Evolutionary conservation across 2,888 invertebrate species (phyloP).

Genomic region (Pyrrhosoma nymphula): DNA sequence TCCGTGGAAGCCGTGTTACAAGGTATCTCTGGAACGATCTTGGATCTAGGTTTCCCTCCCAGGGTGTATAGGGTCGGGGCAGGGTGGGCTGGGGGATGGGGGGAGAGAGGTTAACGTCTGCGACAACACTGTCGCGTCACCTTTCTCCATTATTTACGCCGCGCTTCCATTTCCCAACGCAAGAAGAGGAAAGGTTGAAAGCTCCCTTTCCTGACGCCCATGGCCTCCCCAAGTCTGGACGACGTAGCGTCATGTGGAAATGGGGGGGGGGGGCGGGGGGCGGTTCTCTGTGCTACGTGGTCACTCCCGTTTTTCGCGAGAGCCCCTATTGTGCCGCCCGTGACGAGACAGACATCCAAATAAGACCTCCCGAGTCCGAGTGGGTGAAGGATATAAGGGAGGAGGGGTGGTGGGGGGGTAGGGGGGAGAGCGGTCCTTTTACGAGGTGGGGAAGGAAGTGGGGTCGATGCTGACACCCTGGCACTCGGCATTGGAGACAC

Average conservation of each 20-base stretch:
- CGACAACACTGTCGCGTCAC: not conserved
- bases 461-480: not conserved
- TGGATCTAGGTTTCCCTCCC: not conserved
- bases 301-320: not conserved
- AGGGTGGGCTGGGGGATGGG: no score
- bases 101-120: not conserved
- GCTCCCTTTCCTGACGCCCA: not conserved
- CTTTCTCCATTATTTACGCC: not conserved
- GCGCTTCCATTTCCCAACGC: not conserved
- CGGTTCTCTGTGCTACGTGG: not conserved
- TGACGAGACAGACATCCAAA: slow-evolving; percentile 31
- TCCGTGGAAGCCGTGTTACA: not conserved
- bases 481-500: not conserved
- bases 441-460: not conserved
- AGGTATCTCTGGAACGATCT: not conserved
- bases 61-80: no score
- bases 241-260: not conserved
- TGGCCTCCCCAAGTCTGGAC: not conserved
- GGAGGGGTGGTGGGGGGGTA: not conserved
- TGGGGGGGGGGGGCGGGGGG: not conserved
- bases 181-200: not conserved
- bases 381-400: not conserved
- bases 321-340: not conserved
- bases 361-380: not conserved
- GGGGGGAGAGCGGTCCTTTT: not conserved